These are phyloP conservation scores for Tortrix viridana DNA, from an alignment of 2,888 invertebrate species.

Conservation along the genomic window DNA sequence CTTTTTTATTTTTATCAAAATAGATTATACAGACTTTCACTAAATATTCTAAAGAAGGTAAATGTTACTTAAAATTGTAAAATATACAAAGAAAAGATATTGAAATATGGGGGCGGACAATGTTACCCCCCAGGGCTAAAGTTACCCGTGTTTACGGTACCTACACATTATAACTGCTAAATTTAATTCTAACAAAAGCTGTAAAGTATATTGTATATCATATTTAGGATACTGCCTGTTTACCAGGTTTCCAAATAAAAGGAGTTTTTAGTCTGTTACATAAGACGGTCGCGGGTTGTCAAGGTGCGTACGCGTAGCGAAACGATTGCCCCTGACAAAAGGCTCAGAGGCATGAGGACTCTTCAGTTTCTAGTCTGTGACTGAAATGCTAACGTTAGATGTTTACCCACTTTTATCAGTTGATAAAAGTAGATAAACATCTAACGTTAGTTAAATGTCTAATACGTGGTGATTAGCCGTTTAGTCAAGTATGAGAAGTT, in stretches of 20 bases:
- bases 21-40: too few species aligned
- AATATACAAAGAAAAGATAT: too few species aligned
- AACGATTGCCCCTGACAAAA: conserved; percentile 26
- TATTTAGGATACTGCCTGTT: neutral
- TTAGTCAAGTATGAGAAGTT: too few species aligned
- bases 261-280: conserved; percentile 1
- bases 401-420: conserved; percentile 6
- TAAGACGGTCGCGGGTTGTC: neutral
- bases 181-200: neutral
- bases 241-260: neutral
- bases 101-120: too few species aligned
- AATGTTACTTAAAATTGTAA: too few species aligned
- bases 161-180: neutral
- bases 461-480: too few species aligned
- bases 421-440: too few species aligned
- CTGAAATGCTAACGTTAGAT: conserved; percentile 11
- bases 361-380: conserved; percentile 11
- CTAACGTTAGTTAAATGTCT: too few species aligned
- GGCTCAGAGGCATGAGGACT: conserved; percentile 6
- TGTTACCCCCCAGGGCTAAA: too few species aligned
- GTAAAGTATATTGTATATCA: neutral
- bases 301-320: conserved; percentile 4
- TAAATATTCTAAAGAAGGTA: too few species aligned
- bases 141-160: too few species aligned
- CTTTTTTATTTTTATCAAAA: too few species aligned